Evolutionary conservation across 2,888 invertebrate species (phyloP).

Genomic region (Trichogramma dendrolimi): DNA sequence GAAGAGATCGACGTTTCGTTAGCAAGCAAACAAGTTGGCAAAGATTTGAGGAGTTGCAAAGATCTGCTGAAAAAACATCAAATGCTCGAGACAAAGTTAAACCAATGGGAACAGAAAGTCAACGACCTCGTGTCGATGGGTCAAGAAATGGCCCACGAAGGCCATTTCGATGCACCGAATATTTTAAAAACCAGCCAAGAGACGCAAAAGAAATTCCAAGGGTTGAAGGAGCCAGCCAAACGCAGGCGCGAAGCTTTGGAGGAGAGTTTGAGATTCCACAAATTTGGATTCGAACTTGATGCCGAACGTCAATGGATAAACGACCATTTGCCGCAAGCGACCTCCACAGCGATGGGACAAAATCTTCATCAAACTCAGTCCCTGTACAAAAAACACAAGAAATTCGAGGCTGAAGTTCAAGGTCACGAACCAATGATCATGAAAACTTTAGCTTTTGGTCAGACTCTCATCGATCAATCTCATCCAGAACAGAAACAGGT

Average conservation of each 20-base stretch:
- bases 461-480: constrained; percentile 66
- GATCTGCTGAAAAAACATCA: constrained; percentile 87
- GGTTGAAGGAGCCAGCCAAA: constrained; percentile 69
- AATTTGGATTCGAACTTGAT: constrained; percentile 89
- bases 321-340: constrained; percentile 79
- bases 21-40: constrained; percentile 77
- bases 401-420: constrained; percentile 82
- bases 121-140: constrained; percentile 74
- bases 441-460: constrained; percentile 76
- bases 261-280: constrained; percentile 80
- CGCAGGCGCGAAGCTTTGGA: constrained; percentile 73
- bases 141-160: constrained; percentile 85
- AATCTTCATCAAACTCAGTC: constrained; percentile 91
- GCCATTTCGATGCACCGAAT: constrained; percentile 89
- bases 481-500: constrained; percentile 80
- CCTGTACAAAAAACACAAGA: constrained; percentile 88
- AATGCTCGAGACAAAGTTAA: constrained; percentile 79
- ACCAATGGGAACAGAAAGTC: constrained; percentile 77
- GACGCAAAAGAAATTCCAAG: constrained; percentile 67
- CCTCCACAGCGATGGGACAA: constrained; percentile 70
- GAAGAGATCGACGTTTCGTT: constrained; percentile 79
- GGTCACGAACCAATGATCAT: constrained; percentile 84
- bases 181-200: constrained; percentile 75
- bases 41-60: constrained; percentile 87
- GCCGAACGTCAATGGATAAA: constrained; percentile 93